Conservation (phyloP, 2,888 invertebrate genomes). For the Oscheius sp. region DNA sequence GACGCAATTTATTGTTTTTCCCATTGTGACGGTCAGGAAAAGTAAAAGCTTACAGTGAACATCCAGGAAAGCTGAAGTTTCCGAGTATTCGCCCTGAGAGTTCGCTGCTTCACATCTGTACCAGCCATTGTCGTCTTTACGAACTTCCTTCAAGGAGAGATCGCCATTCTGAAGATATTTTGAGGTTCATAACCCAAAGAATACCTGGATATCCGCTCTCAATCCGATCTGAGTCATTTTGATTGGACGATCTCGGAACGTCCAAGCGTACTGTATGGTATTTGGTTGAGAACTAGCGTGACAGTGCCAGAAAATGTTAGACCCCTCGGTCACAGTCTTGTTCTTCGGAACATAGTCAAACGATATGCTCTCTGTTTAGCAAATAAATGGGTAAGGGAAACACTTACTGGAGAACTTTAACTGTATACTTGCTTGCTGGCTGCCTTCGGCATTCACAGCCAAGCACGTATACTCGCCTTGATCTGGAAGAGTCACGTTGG, state of each 20-base stretch:
- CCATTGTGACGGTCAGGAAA: not conserved
- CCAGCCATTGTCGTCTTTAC: slow-evolving; percentile 65
- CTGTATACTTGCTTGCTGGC: slow-evolving; percentile 47
- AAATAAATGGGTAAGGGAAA: slow-evolving; percentile 6
- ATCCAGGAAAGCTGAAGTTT: slow-evolving; percentile 62
- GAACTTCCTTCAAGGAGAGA: slow-evolving; percentile 63
- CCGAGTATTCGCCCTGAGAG: slow-evolving; percentile 53
- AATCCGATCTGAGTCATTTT: slow-evolving; percentile 63
- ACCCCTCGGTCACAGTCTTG: slow-evolving; percentile 68
- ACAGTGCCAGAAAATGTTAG: slow-evolving; percentile 69
- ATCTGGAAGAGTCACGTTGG: slow-evolving; percentile 41
- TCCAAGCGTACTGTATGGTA: slow-evolving; percentile 65
- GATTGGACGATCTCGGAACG: slow-evolving; percentile 58
- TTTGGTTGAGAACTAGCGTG: slow-evolving; percentile 65
- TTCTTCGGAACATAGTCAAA: slow-evolving; percentile 61
- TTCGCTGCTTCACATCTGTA: slow-evolving; percentile 68
- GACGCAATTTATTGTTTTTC: slow-evolving; percentile 23
- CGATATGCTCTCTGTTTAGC: slow-evolving; percentile 45
- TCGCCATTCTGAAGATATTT: slow-evolving; percentile 63
- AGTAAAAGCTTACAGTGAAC: slow-evolving; percentile 65
- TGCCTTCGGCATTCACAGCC: slow-evolving; percentile 67
- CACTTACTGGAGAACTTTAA: slow-evolving; percentile 63
- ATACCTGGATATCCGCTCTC: slow-evolving; percentile 60
- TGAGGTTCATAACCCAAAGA: not conserved
- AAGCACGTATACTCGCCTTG: slow-evolving; percentile 66